Base-by-base conservation (phyloP, 1,140 invertebrate genomes). In the Trissolcus basalis region DNA sequence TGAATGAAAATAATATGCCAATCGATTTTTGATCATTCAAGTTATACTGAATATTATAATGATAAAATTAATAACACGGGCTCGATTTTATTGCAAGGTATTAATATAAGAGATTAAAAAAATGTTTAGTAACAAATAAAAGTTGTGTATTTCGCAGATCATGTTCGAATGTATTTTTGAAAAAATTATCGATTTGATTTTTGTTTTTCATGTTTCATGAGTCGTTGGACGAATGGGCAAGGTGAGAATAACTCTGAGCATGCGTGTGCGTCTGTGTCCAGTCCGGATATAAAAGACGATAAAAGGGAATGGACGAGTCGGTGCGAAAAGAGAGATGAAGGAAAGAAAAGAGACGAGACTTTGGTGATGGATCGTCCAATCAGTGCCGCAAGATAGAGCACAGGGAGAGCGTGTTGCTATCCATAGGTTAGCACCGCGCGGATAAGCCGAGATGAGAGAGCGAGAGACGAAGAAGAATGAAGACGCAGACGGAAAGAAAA, bases 311-410 rank as follows among this genome's bases (percentile, higher is more conserved):
- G 64, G 59, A 78, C 75, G 58, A 65, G 72, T 68, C 70, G 58
- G 56, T 59, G 61, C 63, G 41, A 55, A 60, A 67, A 79, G 73
- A 71, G 68, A 75, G 44, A 55, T 41, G 45, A 76, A 77, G 71
- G 72, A 67, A 54, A 61, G 61, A 59, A 68, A 80, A 76, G 80
- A 79, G 70, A 76, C 59, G 70, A 79, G 71, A 77, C 73, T 47
- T 58, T 80, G 75, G 87, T 89, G 88, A 89, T 89, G 88, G 88
- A 89, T 89, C 85, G 87, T 88, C 88, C 88, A 89, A 89, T 89
- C 88, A 89, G 87, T 89, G 88, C 87, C 83, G 83, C 84, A 86
- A 88, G 87, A 88, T 88, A 86, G 86, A 88, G 85, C 85, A 87
- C 86, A 75, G 76, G 51, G 80, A 80, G 80, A 81, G 69, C 59